phyloP scores from a whole-genome alignment of 2,888 invertebrate genomes.

The Scaptomyza cyrtandrae region DNA sequence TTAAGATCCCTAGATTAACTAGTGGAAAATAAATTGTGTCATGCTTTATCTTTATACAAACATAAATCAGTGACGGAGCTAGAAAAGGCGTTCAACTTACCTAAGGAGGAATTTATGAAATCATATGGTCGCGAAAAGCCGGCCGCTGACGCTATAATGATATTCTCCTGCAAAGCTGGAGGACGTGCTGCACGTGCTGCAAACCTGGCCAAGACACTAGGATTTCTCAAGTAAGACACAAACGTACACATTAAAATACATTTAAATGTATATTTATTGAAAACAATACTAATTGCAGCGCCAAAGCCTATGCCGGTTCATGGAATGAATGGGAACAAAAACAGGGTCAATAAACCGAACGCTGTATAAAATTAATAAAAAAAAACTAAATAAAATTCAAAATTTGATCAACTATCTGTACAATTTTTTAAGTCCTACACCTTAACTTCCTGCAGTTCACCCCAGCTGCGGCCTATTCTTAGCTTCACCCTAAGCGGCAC shows the following conservation, averaged over 20 bases:
- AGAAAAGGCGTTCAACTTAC: constrained; percentile 75
- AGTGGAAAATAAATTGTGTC: background rate
- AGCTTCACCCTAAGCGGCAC: constrained; percentile 96
- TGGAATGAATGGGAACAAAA: constrained; percentile 84
- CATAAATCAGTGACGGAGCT: constrained; percentile 74
- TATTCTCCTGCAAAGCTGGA: constrained; percentile 90
- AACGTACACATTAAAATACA: constrained; percentile 6
- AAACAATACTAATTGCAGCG: constrained; percentile 62
- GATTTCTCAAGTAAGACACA: constrained; percentile 81
- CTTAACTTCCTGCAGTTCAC: constrained; percentile 83
- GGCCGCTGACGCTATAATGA: constrained; percentile 86
- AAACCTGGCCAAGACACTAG: constrained; percentile 84
- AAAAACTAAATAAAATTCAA: constrained; percentile 29
- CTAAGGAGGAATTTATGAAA: constrained; percentile 81
- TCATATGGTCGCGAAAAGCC: constrained; percentile 86
- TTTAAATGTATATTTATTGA: constrained; percentile 38
- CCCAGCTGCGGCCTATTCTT: constrained; percentile 93
- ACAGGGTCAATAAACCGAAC: constrained; percentile 57
- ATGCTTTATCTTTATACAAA: constrained; percentile 13
- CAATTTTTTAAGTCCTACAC: constrained; percentile 55
- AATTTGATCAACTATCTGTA: constrained; percentile 23
- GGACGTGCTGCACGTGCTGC: constrained; percentile 89
- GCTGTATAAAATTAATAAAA: constrained; percentile 2
- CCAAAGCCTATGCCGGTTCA: constrained; percentile 83
- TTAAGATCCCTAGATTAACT: constrained; percentile 20